Conservation (phyloP, 2,888 invertebrate species). For the Venusia cambrica region DNA sequence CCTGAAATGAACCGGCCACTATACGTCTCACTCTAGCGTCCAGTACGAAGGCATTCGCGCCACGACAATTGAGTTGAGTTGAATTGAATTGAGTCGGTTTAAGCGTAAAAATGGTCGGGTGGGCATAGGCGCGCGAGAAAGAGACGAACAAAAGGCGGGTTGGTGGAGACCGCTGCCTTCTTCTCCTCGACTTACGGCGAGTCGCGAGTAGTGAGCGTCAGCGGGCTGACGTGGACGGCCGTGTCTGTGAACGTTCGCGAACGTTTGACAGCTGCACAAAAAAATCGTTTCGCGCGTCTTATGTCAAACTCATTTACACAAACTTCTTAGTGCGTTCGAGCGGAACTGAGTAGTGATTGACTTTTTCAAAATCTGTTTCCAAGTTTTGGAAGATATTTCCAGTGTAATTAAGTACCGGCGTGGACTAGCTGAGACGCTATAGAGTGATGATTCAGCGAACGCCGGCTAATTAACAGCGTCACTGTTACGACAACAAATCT, state of each 20-base stretch:
- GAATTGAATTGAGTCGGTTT: constrained; percentile 80
- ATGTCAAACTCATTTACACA: constrained; percentile 51
- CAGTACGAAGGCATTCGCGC: constrained; percentile 75
- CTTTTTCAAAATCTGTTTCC: constrained; percentile 41
- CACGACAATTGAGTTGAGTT: constrained; percentile 81
- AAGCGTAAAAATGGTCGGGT: constrained; percentile 79
- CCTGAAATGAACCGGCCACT: constrained; percentile 57
- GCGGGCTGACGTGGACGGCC: constrained; percentile 73
- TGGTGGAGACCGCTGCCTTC: constrained; percentile 79
- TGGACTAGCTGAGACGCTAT: constrained; percentile 70
- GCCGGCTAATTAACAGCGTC: constrained; percentile 75
- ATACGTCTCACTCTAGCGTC: constrained; percentile 77
- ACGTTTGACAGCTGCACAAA: constrained; percentile 60
- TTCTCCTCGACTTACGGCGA: constrained; percentile 77
- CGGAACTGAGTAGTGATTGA: constrained; percentile 48
- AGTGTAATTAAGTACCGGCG: constrained; percentile 65
- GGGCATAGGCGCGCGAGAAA: constrained; percentile 72
- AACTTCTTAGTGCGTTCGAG: constrained; percentile 65
- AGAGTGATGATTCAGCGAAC: constrained; percentile 80
- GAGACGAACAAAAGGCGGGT: constrained; percentile 79
- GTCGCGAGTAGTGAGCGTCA: constrained; percentile 77
- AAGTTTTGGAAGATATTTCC: constrained; percentile 47
- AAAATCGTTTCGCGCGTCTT: constrained; percentile 73
- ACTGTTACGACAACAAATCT: constrained; percentile 73
- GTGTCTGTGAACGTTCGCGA: constrained; percentile 53